Percentiles rank a stretch among this genome's conserved stretches.
Evolutionary conservation across 1,140 invertebrate genomes (phyloP).

Genomic region (Delia radicum): DNA sequence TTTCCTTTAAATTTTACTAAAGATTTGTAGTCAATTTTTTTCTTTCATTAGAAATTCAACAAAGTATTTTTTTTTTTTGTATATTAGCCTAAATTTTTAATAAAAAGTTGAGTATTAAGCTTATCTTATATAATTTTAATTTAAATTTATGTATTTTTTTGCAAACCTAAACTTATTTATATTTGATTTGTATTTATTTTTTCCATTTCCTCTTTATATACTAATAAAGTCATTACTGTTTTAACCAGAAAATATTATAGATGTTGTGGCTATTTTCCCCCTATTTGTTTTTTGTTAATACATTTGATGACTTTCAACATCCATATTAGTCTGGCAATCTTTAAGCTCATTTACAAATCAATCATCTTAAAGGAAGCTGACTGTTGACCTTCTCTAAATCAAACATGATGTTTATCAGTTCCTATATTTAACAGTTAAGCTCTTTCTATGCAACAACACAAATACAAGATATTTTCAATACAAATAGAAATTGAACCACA

Average conservation of each 20-base stretch:
- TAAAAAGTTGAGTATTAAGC: no score
- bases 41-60: no score
- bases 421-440: neutral
- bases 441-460: neutral
- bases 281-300: neutral
- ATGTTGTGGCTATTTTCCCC: neutral
- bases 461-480: neutral
- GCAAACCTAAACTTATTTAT: neutral
- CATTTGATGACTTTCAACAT: neutral
- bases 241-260: neutral
- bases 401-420: slow-evolving; percentile 14
- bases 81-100: no score
- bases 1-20: no score
- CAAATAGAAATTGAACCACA: neutral
- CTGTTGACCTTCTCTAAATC: neutral
- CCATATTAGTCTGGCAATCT: neutral
- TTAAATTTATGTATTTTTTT: no score
- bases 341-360: slow-evolving; percentile 22
- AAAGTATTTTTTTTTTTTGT: no score
- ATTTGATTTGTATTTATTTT: neutral
- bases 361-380: slow-evolving; percentile 15
- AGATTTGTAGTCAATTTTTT: no score
- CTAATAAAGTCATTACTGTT: neutral
- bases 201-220: neutral
- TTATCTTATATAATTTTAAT: no score